Conservation (phyloP, 2,888 invertebrate species). For the Aphelenchoides bicaudatus region DNA sequence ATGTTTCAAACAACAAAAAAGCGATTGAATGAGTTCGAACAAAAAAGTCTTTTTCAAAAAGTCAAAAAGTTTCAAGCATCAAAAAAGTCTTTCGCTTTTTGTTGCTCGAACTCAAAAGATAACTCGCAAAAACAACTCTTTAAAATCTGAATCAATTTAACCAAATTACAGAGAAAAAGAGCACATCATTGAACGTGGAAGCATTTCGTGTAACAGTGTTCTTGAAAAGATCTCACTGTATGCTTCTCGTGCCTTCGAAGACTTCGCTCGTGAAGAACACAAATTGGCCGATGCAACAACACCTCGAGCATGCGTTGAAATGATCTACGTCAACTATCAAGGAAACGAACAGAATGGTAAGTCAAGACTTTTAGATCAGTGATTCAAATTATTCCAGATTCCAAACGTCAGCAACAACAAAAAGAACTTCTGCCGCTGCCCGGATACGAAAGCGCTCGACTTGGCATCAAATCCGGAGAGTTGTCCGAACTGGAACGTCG, state of each 20-base stretch:
- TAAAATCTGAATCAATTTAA: slow-evolving; percentile 76
- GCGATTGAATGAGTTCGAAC: not conserved
- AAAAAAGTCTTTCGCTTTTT: too few relatives aligned
- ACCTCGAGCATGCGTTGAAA: slow-evolving; percentile 38
- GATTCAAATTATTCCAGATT: slow-evolving; percentile 13
- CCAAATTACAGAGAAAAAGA: slow-evolving; percentile 42
- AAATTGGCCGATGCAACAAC: slow-evolving; percentile 80
- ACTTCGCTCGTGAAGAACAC: slow-evolving; percentile 96
- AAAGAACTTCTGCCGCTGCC: slow-evolving; percentile 68
- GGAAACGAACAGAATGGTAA: slow-evolving; percentile 5
- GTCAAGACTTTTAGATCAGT: not conserved
- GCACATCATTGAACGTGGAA: slow-evolving; percentile 55
- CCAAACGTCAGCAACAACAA: slow-evolving; percentile 27
- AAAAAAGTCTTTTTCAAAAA: not conserved
- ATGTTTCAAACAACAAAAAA: too few relatives aligned
- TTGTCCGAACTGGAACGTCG: slow-evolving; percentile 23
- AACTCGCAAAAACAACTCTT: too few relatives aligned
- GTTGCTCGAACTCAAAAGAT: slow-evolving; percentile 37
- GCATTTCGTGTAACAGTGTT: slow-evolving; percentile 93
- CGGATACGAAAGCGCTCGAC: slow-evolving; percentile 77
- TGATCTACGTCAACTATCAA: slow-evolving; percentile 32
- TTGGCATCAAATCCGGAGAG: slow-evolving; percentile 19
- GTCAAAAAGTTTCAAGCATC: too few relatives aligned
- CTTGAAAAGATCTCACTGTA: slow-evolving; percentile 98
- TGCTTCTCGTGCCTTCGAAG: slow-evolving; percentile 94